Base-by-base conservation (phyloP, 1,140 invertebrate genomes). In the Homalodisca vitripennis region DNA sequence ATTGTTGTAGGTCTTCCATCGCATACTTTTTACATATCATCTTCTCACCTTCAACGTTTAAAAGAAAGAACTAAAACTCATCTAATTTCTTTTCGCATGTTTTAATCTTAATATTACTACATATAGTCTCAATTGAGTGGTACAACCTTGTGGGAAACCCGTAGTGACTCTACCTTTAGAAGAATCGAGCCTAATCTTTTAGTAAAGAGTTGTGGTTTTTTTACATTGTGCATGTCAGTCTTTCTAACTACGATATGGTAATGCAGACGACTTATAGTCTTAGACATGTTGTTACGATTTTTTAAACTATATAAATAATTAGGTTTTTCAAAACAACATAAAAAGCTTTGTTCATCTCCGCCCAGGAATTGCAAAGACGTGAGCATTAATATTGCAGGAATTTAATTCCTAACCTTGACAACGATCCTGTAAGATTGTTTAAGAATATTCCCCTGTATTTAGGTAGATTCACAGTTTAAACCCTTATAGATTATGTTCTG, bases 211-310 rank as follows among this genome's bases (percentile, higher is more conserved):
- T 51, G 22, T 51, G 48, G n/a, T 51, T 51, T 51, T 51, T 51
- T 51, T 41, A 41, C 34, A 51, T n/a, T 51, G n/a, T n/a, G 48
- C 48, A 51, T 51, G 48, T 51, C 48, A 51, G 48, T 51, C 48
- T 51, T 51, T 51, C 48, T 51, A 51, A 14, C n/a, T 51, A 10
- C 17, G 22, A 20, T 14, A 20, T 20, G n/a, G 22, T n/a, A 20
- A 14, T 12, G 48, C 48, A 20, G 48, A 51, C 48, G n/a, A 51
- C 6, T 51, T 51, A 51, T 51, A 51, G 48, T 12, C 48, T 51
- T 51, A 51, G 48, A 51, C 3, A 14, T 51, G 48, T 51, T 51
- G n/a, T 51, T 51, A 51, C 6, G 48, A 51, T 51, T 51, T 51
- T 51, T 51, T 51, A 51, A 51, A 51, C 3, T 22, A 3, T 51